Base-by-base conservation (phyloP, 1,140 invertebrate genomes). In the Pachypsylla venusta region DNA sequence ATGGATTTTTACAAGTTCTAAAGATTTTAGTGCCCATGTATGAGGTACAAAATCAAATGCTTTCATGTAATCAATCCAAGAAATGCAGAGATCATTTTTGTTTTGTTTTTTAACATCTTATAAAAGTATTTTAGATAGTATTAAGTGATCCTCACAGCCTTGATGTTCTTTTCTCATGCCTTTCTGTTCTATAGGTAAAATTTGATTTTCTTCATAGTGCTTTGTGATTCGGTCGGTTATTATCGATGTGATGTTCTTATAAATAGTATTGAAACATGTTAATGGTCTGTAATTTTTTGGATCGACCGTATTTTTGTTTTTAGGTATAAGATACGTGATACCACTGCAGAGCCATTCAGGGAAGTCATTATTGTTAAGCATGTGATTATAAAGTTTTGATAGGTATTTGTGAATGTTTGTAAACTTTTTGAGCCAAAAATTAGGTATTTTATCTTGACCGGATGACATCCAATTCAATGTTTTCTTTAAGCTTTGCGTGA, bases 1-100 rank as follows among this genome's bases (percentile, higher is more conserved):
- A 5, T 57, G 35, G 2, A 62, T 56, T 53, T 56, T 54, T 20
- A 62, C 59, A n/a, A 64, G 40, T 22, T 60, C 40, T 14, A 64
- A 25, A 20, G 56, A 25, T 28, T 64, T 53, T n/a, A 61, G 7
- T 14, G 64, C 53, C 64, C 62, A 65, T 2, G 59, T 57, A 53
- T 35, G 30, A 10, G 30, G 30, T n/a, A 35, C n/a, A n/a, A 10
- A 12, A n/a, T 35, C 30, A 35, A 35, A 35, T n/a, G 30, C 30
- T 35, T 35, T 35, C n/a, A 12, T 10, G n/a, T 35, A 35, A n/a
- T 35, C 30, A 35, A 35, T 10, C 30, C 30, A 35, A n/a, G 30
- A 10, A 12, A 35, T 35, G 30, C 30, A 35, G n/a, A n/a, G n/a
- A n/a, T n/a, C 54, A 7, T 48, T 48, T 48, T 48, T 48, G 42